phyloP scores from a whole-genome alignment of 2,113 vertebrate species.

The Passerina amoena region DNA sequence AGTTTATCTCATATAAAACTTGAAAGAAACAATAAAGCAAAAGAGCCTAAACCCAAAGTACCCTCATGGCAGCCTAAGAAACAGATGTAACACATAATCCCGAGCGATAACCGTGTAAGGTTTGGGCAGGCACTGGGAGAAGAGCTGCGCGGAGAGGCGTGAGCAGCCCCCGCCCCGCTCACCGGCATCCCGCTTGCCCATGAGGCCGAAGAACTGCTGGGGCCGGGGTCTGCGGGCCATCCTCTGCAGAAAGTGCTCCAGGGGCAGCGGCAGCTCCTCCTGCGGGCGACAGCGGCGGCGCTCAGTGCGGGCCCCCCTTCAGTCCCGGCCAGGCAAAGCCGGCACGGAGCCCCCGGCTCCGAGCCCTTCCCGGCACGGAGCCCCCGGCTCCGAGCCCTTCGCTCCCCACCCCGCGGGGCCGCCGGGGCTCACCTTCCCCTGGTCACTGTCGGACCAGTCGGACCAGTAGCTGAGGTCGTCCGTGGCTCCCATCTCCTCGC shows the following conservation, averaged over 20 bases:
- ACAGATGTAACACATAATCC: rapidly evolving
- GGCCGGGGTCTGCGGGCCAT: conserved; percentile 92
- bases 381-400: too few species aligned
- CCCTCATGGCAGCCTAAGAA: neutral
- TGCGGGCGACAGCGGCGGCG: neutral
- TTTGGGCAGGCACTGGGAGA: rapidly evolving
- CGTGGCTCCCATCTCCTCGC: conserved; percentile 76
- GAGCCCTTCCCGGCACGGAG: rapidly evolving
- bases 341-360: too few species aligned
- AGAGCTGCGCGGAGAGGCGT: neutral
- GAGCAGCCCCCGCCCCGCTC: conserved; percentile 39
- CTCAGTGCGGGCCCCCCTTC: neutral
- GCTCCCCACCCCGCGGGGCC: neutral
- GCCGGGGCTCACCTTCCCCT: conserved; percentile 78
- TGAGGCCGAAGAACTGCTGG: conserved; percentile 93
- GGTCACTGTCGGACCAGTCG: conserved; percentile 82
- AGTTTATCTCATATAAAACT: neutral
- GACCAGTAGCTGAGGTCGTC: conserved; percentile 84
- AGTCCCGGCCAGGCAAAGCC: rapidly evolving
- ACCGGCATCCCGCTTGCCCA: conserved; percentile 95
- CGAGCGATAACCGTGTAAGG: rapidly evolving
- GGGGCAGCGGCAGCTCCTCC: conserved; percentile 76
- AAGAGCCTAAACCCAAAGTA: neutral
- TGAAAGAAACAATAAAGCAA: neutral
- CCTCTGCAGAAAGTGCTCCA: conserved; percentile 90